A percentile compares a stretch with the other conserved stretches of the same genome.
These are phyloP conservation scores for Mormyrus lacerda DNA, from an alignment of 2,113 vertebrate genomes.

Conservation along the genomic window DNA sequence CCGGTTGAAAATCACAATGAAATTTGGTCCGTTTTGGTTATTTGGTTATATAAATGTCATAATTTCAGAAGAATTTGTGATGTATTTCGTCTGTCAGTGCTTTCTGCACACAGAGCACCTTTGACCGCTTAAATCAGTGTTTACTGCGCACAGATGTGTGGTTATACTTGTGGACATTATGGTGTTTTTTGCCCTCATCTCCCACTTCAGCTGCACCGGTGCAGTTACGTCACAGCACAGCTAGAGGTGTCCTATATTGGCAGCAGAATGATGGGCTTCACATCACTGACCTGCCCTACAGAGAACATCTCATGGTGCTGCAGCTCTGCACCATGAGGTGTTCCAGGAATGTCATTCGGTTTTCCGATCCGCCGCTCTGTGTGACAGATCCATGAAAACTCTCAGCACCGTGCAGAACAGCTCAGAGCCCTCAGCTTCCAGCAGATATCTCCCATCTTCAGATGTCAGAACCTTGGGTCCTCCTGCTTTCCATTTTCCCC, in stretches of 20 bases:
- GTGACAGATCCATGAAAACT: constrained; percentile 56
- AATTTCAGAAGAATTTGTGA: not conserved
- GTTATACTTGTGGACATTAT: not conserved
- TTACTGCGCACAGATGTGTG: not conserved
- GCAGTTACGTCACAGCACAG: not conserved
- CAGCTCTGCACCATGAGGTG: constrained; percentile 40
- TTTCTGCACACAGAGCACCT: not conserved
- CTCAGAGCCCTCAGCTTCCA: constrained; percentile 36
- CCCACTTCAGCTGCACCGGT: not conserved
- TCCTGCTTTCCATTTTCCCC: constrained; percentile 49
- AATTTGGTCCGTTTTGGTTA: not conserved
- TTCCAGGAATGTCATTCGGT: constrained; percentile 16
- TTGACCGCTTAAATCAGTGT: not conserved
- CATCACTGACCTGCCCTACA: not conserved
- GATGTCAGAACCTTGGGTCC: constrained; percentile 59
- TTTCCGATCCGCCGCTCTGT: constrained; percentile 40
- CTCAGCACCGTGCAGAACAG: constrained; percentile 47
- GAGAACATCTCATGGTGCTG: constrained; percentile 20
- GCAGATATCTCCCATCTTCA: constrained; percentile 55
- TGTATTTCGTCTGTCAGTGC: not conserved
- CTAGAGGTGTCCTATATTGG: not conserved
- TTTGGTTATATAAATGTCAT: not conserved
- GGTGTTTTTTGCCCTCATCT: not conserved
- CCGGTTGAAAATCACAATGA: not conserved
- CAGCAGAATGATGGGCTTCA: not conserved